Evolutionary conservation across 1,140 invertebrate species (phyloP).

Genomic region (Zophobas atratus): DNA sequence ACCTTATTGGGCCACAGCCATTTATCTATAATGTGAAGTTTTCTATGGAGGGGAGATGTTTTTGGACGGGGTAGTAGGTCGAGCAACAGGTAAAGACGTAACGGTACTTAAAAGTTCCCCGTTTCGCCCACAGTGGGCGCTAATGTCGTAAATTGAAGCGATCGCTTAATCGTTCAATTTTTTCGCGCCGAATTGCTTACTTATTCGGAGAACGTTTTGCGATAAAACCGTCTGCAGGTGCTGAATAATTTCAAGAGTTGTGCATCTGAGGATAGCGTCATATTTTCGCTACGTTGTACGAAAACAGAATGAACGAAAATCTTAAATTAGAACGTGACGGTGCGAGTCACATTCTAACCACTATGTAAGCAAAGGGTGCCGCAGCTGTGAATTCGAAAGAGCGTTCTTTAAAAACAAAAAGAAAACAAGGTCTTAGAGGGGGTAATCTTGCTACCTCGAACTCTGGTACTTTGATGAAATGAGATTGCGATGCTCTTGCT

Average conservation of each 20-base stretch:
- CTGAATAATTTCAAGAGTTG: constrained; percentile 39
- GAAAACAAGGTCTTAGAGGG: constrained; percentile 51
- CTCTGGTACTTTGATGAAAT: constrained; percentile 55
- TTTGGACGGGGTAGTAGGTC: constrained; percentile 56
- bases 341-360: constrained; percentile 27
- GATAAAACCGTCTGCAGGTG: constrained; percentile 35
- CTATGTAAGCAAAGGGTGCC: constrained; percentile 46
- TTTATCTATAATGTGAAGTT: neutral
- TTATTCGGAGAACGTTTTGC: constrained; percentile 18
- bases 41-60: constrained; percentile 49
- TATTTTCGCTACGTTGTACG: constrained; percentile 52
- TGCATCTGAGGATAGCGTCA: constrained; percentile 50
- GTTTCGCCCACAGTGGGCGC: constrained; percentile 61
- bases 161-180: neutral
- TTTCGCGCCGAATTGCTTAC: constrained; percentile 10
- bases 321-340: constrained; percentile 50
- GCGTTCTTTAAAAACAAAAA: constrained; percentile 58
- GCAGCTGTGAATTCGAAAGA: constrained; percentile 59
- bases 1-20: constrained; percentile 49
- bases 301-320: constrained; percentile 49
- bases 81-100: constrained; percentile 63
- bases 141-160: constrained; percentile 37
- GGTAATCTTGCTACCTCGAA: constrained; percentile 51
- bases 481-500: constrained; percentile 53
- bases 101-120: constrained; percentile 56